Percentiles rank a stretch among this genome's conserved stretches.
phyloP scores from a whole-genome alignment of 2,113 vertebrate species.

The Gobiocypris rarus region DNA sequence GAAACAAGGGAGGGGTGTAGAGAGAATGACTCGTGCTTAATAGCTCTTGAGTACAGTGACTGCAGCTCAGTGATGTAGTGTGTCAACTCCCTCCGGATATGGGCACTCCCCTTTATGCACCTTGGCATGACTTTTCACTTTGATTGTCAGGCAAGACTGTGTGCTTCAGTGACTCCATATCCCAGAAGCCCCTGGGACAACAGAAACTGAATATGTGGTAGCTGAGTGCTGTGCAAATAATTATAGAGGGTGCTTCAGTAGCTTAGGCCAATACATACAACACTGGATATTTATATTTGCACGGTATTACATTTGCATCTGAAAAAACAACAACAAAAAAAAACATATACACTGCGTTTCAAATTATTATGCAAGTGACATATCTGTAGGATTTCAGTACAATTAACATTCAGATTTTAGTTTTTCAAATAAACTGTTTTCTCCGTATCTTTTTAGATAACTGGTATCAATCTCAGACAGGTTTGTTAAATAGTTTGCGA shows the following conservation, averaged over 20 bases:
- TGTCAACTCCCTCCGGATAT: slow-evolving; percentile 85
- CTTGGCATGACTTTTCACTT: slow-evolving; percentile 91
- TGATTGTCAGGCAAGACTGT: slow-evolving; percentile 67
- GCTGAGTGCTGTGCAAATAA: slow-evolving; percentile 28
- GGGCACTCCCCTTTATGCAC: slow-evolving; percentile 76
- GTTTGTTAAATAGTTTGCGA: no score
- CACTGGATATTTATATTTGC: no score
- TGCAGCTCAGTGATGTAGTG: slow-evolving; percentile 74
- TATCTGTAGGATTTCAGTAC: no score
- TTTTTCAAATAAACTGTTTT: no score
- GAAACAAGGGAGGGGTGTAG: slow-evolving; percentile 25
- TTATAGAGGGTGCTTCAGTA: slow-evolving; percentile 64
- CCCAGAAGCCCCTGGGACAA: slow-evolving; percentile 61
- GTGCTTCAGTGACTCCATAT: slow-evolving; percentile 81
- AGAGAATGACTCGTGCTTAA: slow-evolving; percentile 77
- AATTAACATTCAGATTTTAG: no score
- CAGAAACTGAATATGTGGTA: slow-evolving; percentile 43
- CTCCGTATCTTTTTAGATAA: no score
- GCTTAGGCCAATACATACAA: slow-evolving; percentile 70
- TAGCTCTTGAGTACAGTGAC: slow-evolving; percentile 84
- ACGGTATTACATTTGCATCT: no score
- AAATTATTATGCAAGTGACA: no score
- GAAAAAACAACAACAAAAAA: no score
- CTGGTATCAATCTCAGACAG: no score
- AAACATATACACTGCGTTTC: no score